Conservation (phyloP, 1,140 invertebrate species). For the Panagrolaimus sp. region DNA sequence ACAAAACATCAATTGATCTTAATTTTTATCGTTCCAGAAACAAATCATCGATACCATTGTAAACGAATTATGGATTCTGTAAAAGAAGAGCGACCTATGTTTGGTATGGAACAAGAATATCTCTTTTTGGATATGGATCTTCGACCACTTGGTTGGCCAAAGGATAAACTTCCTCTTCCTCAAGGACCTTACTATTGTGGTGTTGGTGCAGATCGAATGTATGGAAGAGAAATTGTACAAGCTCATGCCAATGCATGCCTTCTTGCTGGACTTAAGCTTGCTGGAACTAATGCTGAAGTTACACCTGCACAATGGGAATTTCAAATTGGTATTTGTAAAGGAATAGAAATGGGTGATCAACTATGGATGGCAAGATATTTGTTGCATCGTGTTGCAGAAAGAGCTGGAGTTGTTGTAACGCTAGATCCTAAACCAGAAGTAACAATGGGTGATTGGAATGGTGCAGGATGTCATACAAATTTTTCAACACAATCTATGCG, state of each 20-base stretch:
- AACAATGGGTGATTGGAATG: slow-evolving; percentile 70
- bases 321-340: slow-evolving; percentile 62
- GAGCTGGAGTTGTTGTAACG: slow-evolving; percentile 76
- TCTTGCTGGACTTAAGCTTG: slow-evolving; percentile 77
- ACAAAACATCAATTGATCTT: slow-evolving; percentile 9
- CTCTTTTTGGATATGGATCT: slow-evolving; percentile 79
- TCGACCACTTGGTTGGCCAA: slow-evolving; percentile 72
- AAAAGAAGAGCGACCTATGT: slow-evolving; percentile 74
- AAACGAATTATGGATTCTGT: slow-evolving; percentile 69
- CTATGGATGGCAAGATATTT: slow-evolving; percentile 80
- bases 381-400: slow-evolving; percentile 75
- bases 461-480: slow-evolving; percentile 78
- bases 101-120: slow-evolving; percentile 87
- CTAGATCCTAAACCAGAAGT: slow-evolving; percentile 74
- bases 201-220: slow-evolving; percentile 83
- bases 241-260: slow-evolving; percentile 71
- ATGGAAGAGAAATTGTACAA: slow-evolving; percentile 82
- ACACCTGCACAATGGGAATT: slow-evolving; percentile 29
- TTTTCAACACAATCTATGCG: slow-evolving; percentile 82
- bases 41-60: slow-evolving; percentile 72
- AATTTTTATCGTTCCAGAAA: slow-evolving; percentile 56
- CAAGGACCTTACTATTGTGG: slow-evolving; percentile 79
- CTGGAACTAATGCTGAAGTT: slow-evolving; percentile 72
- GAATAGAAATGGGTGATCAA: slow-evolving; percentile 76
- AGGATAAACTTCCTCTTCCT: slow-evolving; percentile 81